Conservation (phyloP, 2,888 invertebrate genomes). For the Catotricha subobsoleta region DNA sequence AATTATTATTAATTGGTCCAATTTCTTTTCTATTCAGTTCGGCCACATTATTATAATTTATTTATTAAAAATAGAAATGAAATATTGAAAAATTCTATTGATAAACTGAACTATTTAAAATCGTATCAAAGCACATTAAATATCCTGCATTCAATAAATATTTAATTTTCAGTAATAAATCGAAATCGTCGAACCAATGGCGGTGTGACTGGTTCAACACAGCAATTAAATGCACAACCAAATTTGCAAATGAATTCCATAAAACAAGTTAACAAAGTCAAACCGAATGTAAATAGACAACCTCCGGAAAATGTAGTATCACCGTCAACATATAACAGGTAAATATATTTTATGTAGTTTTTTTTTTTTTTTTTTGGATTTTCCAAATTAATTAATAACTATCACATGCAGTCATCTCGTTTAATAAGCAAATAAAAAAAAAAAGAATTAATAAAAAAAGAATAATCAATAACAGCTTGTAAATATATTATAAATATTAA, state of each 20-base stretch:
- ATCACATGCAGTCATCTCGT: too few relatives aligned
- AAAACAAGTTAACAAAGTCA: slow-evolving; percentile 77
- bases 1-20: too few relatives aligned
- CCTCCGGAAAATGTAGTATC: slow-evolving; percentile 55
- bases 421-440: too few relatives aligned
- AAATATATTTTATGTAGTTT: slow-evolving; percentile 11
- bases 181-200: slow-evolving; percentile 46
- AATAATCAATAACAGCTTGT: too few relatives aligned
- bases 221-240: slow-evolving; percentile 37
- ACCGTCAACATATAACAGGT: slow-evolving; percentile 48
- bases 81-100: too few relatives aligned
- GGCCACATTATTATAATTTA: too few relatives aligned
- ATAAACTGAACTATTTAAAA: too few relatives aligned
- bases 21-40: too few relatives aligned
- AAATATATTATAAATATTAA: too few relatives aligned
- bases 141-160: not conserved
- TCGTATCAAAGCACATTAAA: not conserved
- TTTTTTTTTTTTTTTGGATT: slow-evolving; percentile 6
- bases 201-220: slow-evolving; percentile 15
- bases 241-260: slow-evolving; percentile 24
- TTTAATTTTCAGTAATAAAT: slow-evolving; percentile 43
- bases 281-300: slow-evolving; percentile 66
- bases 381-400: too few relatives aligned
- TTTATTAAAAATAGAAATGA: too few relatives aligned
- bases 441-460: too few relatives aligned